A percentile compares a stretch with the other conserved stretches of the same genome.
Conservation (phyloP, 2,888 invertebrate genomes). For the Brachylomia viminalis region DNA sequence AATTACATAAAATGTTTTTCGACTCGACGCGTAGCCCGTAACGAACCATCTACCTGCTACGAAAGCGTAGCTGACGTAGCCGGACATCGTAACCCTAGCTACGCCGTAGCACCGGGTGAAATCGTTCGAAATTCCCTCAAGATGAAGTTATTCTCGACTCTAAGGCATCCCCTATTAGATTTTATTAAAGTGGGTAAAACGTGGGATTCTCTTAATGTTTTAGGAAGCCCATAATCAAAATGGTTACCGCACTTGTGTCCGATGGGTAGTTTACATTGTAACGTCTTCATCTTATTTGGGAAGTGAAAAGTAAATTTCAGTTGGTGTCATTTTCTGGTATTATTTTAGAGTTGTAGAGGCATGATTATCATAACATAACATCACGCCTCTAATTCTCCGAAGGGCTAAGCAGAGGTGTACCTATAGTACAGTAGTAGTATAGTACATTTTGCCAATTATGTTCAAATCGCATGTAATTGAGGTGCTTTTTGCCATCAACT, state of each 20-base stretch:
- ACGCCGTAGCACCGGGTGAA: constrained; percentile 42
- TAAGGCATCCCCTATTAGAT: constrained; percentile 39
- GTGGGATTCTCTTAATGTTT: constrained; percentile 33
- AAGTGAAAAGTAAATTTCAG: not conserved
- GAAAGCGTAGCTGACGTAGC: constrained; percentile 18
- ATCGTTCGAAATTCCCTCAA: not conserved
- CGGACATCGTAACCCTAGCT: constrained; percentile 16
- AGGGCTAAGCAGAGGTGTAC: too few relatives aligned
- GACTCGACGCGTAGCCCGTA: not conserved
- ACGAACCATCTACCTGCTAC: constrained; percentile 5
- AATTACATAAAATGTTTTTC: constrained; percentile 6
- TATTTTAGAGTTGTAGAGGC: too few relatives aligned
- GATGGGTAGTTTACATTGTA: constrained; percentile 8
- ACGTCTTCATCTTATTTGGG: constrained; percentile 31
- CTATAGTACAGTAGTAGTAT: too few relatives aligned
- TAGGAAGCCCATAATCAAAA: constrained; percentile 27
- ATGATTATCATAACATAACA: too few relatives aligned
- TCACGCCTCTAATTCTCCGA: too few relatives aligned
- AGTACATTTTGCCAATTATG: too few relatives aligned
- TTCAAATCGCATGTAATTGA: too few relatives aligned
- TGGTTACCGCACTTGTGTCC: constrained; percentile 24
- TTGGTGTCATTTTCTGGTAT: too few relatives aligned
- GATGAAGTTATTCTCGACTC: constrained; percentile 29
- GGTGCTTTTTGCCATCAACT: too few relatives aligned
- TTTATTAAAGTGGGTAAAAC: constrained; percentile 47